These are phyloP conservation scores for Pteromalus puparum DNA, from an alignment of 1,140 invertebrate genomes.

Conservation along the genomic window DNA sequence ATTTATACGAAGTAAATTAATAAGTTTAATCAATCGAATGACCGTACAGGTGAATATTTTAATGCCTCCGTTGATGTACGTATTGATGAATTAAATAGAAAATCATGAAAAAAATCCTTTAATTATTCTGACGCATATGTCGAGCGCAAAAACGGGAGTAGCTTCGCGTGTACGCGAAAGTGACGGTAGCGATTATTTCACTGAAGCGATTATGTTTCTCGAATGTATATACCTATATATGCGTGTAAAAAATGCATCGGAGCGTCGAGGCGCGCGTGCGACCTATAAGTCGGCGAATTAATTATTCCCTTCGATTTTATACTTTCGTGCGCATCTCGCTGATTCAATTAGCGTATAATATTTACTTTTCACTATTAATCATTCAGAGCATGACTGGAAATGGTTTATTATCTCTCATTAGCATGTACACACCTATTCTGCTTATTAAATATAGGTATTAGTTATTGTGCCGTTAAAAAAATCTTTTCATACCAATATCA, in stretches of 20 bases:
- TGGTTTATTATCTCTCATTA: not conserved
- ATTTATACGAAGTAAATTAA: no score
- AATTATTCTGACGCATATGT: not conserved
- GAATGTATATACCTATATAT: not conserved
- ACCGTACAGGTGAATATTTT: no score
- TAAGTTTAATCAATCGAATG: no score
- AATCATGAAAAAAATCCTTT: no score
- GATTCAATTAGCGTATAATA: slow-evolving; percentile 11
- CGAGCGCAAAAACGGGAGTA: not conserved
- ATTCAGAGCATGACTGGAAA: slow-evolving; percentile 9
- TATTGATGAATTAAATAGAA: no score
- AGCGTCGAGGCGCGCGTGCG: slow-evolving; percentile 3
- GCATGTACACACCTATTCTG: not conserved
- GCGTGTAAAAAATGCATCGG: not conserved
- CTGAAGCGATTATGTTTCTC: not conserved
- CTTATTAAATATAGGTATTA: not conserved
- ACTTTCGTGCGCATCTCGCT: slow-evolving; percentile 15
- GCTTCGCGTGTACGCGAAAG: not conserved
- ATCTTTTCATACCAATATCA: no score
- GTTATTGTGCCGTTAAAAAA: not conserved
- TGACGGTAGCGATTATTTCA: slow-evolving; percentile 21
- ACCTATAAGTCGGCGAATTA: slow-evolving; percentile 7
- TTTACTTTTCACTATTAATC: slow-evolving; percentile 1
- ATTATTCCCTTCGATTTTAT: slow-evolving; percentile 37
- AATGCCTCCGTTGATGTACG: no score